Evolutionary conservation across 1,140 invertebrate species (phyloP), one percentile per base, ranked within the genome.

Genomic region (Teleogryllus occipitalis): DNA sequence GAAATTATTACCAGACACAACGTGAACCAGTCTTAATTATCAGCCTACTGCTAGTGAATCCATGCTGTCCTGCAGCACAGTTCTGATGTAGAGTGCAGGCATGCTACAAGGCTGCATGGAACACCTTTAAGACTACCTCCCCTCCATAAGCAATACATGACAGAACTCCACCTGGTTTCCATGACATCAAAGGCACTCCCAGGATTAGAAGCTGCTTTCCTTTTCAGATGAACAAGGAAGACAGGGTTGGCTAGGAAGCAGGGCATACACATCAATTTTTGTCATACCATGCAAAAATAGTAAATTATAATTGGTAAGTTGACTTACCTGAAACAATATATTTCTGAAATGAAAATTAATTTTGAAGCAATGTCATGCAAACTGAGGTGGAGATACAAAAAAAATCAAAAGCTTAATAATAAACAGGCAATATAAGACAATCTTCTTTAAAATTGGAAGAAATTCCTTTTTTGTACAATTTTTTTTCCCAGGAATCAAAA

Each of bases 41-140:
- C 54, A 65, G 54, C 54, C 54, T 65, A 65, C 54, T 65, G 54
- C 54, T 77, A 21, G 76, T 77, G 76, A 48, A 47, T 77, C 76
- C 76, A 46, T 77, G 76, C 47, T 21, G 47, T 15, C 48, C 76
- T 48, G 76, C 76, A 54, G 47, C 76, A 48, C 47, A 48, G 39
- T 76, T 65, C 54, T 65, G 54, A 65, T 65, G 54, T 65, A 47
- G 48, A 48, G 76, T 77, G 76, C 76, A 77, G 79, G 79, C 79
- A 80, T 77, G 78, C 78, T 76, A 81, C 80, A 81, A 79, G 80
- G 80, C 80, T 79, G 80, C 80, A 81, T 81, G 80, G 80, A 81
- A 78, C 77, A 79, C 80, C 77, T 81, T 81, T 81, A 79, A 81
- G 74, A 81, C 80, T 76, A 81, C 80, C 73, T 81, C 80, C 54